A percentile compares a stretch with the other conserved stretches of the same genome.
These are phyloP conservation scores for Porites lobata DNA, from an alignment of 92 coral and sea anemone species.

Conservation along the genomic window DNA sequence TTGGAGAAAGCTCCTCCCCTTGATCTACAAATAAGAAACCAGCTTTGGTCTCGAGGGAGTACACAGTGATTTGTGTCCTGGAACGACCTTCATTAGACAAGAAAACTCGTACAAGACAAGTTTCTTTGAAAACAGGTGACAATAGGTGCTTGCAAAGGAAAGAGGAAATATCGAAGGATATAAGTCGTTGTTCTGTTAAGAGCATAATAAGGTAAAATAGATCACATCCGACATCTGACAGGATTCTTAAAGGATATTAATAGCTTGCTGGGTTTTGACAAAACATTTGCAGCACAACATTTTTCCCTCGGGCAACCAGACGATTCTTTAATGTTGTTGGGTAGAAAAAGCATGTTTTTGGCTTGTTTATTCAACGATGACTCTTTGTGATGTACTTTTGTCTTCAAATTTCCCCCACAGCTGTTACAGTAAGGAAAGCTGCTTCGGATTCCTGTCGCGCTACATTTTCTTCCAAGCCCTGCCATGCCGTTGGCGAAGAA, in stretches of 20 bases:
- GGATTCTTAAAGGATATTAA: conserved; percentile 14
- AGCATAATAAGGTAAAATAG: conserved; percentile 34
- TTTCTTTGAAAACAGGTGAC: neutral
- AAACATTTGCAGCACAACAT: neutral
- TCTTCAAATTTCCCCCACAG: conserved; percentile 24
- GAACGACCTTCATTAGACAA: neutral
- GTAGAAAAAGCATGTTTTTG: neutral
- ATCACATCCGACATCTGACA: conserved; percentile 21
- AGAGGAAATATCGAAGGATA: conserved; percentile 18
- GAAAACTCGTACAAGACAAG: neutral
- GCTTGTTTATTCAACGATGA: neutral
- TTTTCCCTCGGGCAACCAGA: conserved; percentile 2
- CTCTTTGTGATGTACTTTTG: neutral
- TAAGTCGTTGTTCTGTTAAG: neutral
- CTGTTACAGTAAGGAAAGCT: conserved; percentile 18
- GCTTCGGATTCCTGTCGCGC: conserved; percentile 36
- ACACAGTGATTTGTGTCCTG: neutral
- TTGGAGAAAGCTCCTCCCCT: conserved; percentile 53
- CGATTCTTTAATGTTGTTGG: neutral
- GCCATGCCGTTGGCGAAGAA: conserved; percentile 74
- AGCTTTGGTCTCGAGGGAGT: conserved; percentile 39
- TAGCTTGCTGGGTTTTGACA: conserved; percentile 28
- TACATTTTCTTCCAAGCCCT: neutral
- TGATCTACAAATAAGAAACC: conserved; percentile 15
- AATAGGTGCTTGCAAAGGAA: conserved; percentile 1